Evolutionary conservation across 2,113 vertebrate species (phyloP), one percentile per base, ranked within the genome.

Genomic region (Oncorhynchus gorbuscha): DNA sequence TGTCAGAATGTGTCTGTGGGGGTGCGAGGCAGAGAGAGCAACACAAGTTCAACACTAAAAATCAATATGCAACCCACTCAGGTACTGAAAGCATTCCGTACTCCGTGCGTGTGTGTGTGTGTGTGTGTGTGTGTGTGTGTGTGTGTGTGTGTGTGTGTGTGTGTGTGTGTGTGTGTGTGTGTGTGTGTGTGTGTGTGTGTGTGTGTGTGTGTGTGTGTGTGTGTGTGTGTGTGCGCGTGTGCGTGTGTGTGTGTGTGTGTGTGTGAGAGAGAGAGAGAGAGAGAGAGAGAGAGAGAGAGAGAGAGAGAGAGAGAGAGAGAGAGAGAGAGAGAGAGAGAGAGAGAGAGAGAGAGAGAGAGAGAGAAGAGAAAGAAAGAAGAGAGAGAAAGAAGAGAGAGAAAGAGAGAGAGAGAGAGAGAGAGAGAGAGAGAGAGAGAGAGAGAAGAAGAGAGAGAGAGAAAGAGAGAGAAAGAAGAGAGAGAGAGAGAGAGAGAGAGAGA

Each of bases 61-160:
- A 92, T 90, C 89, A 83, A 92, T 92, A 86, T 82, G 84, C 91
- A 84, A 85, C 91, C 90, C 87, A 91, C 91, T 90, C 86, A 51
- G 81, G 83, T 81, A 2, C 69, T 66, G 83, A 84, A 69, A 81
- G 79, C 77, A 72, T 26, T 73, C 67, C 7, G 18, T 12, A 39
- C 66, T n/a, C n/a, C 4, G 22, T 66, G 62, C 24, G 73, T 9
- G 62, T 64, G 73, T 35, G 58, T 26, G 30, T 39, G 66, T 68
- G 67, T 62, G 68, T 24, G 24, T 24, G n/a, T n/a, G n/a, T n/a
- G n/a, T n/a, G n/a, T n/a, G n/a, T n/a, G n/a, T n/a, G n/a, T n/a
- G n/a, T n/a, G n/a, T n/a, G n/a, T n/a, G n/a, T n/a, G n/a, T n/a
- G n/a, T n/a, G 24, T 24, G 24, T 24, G 24, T 24, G 24, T 24